Evolutionary conservation across 2,888 invertebrate species (phyloP), one percentile per base, ranked within the genome.

Genomic region (Notodonta ziczac): DNA sequence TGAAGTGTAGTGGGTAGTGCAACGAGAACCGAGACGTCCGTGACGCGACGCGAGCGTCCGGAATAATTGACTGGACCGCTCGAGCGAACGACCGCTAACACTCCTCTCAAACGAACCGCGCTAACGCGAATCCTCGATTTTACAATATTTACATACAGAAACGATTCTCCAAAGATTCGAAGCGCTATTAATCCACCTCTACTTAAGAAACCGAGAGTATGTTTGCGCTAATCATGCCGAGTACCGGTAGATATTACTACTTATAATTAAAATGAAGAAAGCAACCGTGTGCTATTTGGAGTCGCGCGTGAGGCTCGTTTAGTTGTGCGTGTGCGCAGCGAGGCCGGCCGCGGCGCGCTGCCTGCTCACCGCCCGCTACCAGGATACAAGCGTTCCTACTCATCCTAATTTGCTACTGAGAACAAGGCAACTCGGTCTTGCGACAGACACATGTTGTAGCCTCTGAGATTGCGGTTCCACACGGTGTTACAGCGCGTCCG

Each of bases 171-270:
- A 90, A 91, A 87, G 83, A 85, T 90, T 88, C 85, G 86, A 93
- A 91, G 91, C 92, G 85, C 93, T 93, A 93, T 91, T 88, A 86
- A 88, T 89, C 79, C 90, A 89, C 86, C 85, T 87, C 92, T 92
- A 92, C 87, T 85, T 89, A 89, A 87, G 87, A 91, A 93, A 93
- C 90, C 83, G 88, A 91, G 89, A 90, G 85, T 87, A 85, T 85
- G 83, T 84, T 87, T 84, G 87, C 87, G 81, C 87, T 89, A 89
- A 86, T 85, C 83, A 84, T 86, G 82, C 88, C 86, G 81, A 87
- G 86, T 84, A 86, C 85, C 86, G 86, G 89, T 87, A 86, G 83
- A 87, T 89, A 85, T 86, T 80, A 87, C 90, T 92, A 92, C 88
- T 90, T 91, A 89, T 86, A 87, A 88, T 89, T 88, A 89, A 88